Evolutionary conservation across 1,140 invertebrate genomes (phyloP).

Genomic region (Apolygus lucorum): DNA sequence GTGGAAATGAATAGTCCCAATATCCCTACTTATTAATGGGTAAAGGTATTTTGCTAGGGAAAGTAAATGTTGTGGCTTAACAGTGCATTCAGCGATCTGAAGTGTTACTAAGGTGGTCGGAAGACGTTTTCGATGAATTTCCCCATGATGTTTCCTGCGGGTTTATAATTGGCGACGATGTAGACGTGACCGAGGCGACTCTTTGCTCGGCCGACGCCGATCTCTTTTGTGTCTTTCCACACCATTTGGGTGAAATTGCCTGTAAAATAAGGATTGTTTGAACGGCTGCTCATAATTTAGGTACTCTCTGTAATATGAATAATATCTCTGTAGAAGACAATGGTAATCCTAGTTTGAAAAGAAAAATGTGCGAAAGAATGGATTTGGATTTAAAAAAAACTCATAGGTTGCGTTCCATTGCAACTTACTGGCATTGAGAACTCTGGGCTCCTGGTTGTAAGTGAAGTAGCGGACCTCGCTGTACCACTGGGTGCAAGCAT

Average conservation of each 20-base stretch:
- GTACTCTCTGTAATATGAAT: too few relatives aligned
- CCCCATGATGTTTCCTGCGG: constrained; percentile 75
- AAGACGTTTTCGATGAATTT: constrained; percentile 67
- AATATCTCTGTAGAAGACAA: too few relatives aligned
- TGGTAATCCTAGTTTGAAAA: too few relatives aligned
- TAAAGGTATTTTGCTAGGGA: background rate
- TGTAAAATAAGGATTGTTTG: background rate
- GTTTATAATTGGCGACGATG: constrained; percentile 78
- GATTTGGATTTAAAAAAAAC: too few relatives aligned
- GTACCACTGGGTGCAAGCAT: constrained; percentile 60
- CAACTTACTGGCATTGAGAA: constrained; percentile 23
- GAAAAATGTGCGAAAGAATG: too few relatives aligned
- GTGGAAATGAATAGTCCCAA: background rate
- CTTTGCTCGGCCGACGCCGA: constrained; percentile 68
- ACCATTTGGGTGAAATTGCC: constrained; percentile 67
- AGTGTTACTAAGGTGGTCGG: constrained; percentile 35
- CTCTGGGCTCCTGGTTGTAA: constrained; percentile 48
- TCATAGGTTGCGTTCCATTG: background rate
- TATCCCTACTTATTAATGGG: background rate
- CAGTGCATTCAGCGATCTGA: too few relatives aligned
- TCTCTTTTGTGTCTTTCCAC: constrained; percentile 64
- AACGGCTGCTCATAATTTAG: background rate
- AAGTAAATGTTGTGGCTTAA: too few relatives aligned
- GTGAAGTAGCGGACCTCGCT: constrained; percentile 49
- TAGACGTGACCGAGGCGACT: constrained; percentile 61